Percentiles rank a stretch among this genome's conserved stretches.
Evolutionary conservation across 2,797 vertebrate species (phyloP).

Genomic region (Sebastes taczanowskii): DNA sequence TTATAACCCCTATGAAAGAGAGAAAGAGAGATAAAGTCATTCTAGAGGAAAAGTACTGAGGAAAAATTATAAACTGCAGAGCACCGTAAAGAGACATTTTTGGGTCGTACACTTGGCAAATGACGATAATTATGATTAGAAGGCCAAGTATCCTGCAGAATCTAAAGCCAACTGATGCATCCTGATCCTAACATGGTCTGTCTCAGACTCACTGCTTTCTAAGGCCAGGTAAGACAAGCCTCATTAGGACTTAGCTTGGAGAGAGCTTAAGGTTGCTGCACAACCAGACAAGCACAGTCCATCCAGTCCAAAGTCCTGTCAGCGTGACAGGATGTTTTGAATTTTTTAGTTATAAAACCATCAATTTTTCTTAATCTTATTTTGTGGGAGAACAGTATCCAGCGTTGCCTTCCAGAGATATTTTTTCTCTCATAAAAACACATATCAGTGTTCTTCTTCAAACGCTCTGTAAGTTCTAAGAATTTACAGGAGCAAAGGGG

Average conservation of each 20-base stretch:
- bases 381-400: conserved; percentile 7
- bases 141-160: conserved; percentile 3
- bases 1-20: conserved; percentile 92
- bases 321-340: conserved; percentile 42
- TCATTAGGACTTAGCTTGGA: conserved; percentile 2
- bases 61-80: background rate
- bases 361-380: conserved; percentile 33
- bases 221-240: conserved; percentile 48
- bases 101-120: conserved; percentile 19
- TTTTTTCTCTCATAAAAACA: conserved; percentile 12
- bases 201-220: conserved; percentile 55
- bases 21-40: background rate
- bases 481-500: background rate
- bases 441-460: background rate
- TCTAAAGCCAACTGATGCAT: conserved; percentile 34
- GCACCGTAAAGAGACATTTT: background rate
- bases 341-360: conserved; percentile 38
- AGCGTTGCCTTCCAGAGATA: background rate
- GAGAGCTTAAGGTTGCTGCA: conserved; percentile 18
- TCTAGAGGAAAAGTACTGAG: background rate
- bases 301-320: conserved; percentile 41
- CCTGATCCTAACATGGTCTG: conserved; percentile 49
- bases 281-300: conserved; percentile 40
- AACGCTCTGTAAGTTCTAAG: background rate
- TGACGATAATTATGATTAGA: conserved; percentile 12